Conservation (phyloP, 2,888 invertebrate species). For the Piscicola geometra region DNA sequence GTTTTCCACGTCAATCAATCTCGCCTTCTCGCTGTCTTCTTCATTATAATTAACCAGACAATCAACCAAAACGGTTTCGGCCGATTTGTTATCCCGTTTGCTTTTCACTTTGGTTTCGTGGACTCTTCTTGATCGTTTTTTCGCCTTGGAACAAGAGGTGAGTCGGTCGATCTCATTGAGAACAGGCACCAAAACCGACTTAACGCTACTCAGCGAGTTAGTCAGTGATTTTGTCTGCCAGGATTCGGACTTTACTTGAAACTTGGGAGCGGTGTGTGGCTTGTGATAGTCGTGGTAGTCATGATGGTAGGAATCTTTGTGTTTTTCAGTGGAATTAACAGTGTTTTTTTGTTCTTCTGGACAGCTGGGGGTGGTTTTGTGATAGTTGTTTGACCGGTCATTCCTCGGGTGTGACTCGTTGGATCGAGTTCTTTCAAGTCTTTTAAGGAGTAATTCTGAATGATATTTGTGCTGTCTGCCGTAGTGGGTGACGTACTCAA, state of each 20-base stretch:
- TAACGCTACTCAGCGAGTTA: slow-evolving; percentile 26
- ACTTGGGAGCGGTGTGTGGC: no score
- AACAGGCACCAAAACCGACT: slow-evolving; percentile 31
- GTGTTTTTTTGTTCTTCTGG: background rate
- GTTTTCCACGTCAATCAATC: background rate
- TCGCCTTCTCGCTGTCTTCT: background rate
- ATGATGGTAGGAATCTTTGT: background rate
- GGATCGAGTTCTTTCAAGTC: background rate
- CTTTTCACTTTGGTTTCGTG: background rate
- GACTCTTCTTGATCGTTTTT: background rate
- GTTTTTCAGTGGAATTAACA: background rate
- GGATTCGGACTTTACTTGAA: slow-evolving; percentile 3
- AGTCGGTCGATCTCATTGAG: slow-evolving; percentile 22
- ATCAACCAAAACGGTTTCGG: slow-evolving; percentile 1
- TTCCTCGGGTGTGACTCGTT: background rate
- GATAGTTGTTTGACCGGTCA: background rate
- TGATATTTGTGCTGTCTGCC: slow-evolving; percentile 6
- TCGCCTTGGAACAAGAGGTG: slow-evolving; percentile 28
- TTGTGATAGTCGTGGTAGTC: background rate
- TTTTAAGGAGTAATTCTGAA: slow-evolving; percentile 10
- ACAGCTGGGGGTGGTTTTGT: background rate
- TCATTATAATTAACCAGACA: background rate
- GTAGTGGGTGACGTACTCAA: background rate
- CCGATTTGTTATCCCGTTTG: slow-evolving; percentile 22
- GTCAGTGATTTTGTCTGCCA: slow-evolving; percentile 22